Evolutionary conservation across 2,888 invertebrate genomes (phyloP).

Genomic region (Drosophila macrothrix): DNA sequence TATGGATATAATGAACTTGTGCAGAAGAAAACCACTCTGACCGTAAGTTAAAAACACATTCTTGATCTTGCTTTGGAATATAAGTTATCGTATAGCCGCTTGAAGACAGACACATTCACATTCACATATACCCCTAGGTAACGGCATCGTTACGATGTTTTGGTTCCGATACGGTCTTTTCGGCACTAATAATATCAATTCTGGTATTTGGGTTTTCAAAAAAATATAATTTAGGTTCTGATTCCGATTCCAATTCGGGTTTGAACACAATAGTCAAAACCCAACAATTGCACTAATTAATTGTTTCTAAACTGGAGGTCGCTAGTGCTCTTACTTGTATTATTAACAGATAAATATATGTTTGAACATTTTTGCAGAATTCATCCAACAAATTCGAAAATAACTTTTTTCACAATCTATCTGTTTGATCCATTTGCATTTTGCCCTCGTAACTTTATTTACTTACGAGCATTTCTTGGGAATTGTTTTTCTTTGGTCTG

Average conservation of each 20-base stretch:
- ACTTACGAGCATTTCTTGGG: background rate
- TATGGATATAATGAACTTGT: background rate
- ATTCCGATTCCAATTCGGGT: background rate
- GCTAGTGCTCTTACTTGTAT: background rate
- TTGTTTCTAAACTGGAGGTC: background rate
- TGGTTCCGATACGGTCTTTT: background rate
- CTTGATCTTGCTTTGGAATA: background rate
- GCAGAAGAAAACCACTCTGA: background rate
- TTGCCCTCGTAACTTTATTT: background rate
- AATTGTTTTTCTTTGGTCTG: background rate
- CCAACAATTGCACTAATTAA: background rate
- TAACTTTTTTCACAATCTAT: background rate
- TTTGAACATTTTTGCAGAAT: background rate
- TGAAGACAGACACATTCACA: background rate
- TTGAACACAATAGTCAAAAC: background rate
- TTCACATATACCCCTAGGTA: background rate
- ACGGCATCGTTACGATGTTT: background rate
- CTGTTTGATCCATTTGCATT: background rate
- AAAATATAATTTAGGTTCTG: background rate
- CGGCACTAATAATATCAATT: background rate
- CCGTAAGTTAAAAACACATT: background rate
- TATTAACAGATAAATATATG: background rate
- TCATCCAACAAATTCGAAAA: background rate
- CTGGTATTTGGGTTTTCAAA: background rate
- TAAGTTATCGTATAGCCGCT: too few species aligned